A percentile compares a stretch with the other conserved stretches of the same genome.
Conservation (phyloP, 2,113 vertebrate species). For the Anthoscopus minutus region DNA sequence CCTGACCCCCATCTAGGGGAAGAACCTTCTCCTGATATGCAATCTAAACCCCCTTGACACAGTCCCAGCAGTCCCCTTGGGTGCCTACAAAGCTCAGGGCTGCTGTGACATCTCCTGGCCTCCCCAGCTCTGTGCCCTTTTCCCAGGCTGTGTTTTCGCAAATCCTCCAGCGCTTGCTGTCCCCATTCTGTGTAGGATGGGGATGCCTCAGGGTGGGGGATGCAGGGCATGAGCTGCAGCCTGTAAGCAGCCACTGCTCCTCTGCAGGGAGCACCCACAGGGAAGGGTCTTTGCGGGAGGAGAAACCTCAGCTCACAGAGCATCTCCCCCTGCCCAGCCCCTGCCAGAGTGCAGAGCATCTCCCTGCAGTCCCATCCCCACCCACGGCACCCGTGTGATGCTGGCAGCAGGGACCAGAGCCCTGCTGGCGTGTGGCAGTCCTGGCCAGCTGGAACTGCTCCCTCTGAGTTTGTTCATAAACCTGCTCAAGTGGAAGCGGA, state of each 20-base stretch:
- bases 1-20: neutral
- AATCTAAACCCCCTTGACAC: neutral
- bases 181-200: neutral
- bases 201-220: neutral
- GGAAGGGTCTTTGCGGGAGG: neutral
- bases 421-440: neutral
- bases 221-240: neutral
- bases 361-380: neutral
- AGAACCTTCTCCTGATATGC: neutral
- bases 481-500: neutral
- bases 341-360: neutral
- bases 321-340: neutral
- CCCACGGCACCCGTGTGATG: neutral
- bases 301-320: neutral
- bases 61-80: neutral
- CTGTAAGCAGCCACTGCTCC: neutral
- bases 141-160: neutral
- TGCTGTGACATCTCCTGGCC: neutral
- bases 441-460: neutral
- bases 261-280: fast-evolving
- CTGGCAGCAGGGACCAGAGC: neutral
- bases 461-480: neutral
- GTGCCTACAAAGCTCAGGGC: neutral
- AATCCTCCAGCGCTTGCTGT: neutral
- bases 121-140: neutral